Evolutionary conservation across 2,797 vertebrate species (phyloP), one percentile per base, ranked within the genome.

Genomic region (Micromesistius poutassou): DNA sequence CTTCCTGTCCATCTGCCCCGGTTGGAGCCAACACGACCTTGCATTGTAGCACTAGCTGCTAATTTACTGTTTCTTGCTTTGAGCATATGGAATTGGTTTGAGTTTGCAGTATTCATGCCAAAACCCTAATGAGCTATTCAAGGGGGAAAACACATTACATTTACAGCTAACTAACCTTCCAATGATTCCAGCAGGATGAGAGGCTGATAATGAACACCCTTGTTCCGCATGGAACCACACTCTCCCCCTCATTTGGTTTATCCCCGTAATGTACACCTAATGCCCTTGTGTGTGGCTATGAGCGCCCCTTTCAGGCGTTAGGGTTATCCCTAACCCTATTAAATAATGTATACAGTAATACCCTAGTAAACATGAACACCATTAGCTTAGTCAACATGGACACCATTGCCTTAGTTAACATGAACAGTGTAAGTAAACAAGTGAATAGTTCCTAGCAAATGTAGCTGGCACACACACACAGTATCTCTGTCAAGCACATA

Each of bases 81-180:
- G 83, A 87, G 75, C 90, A 93, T 90, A 83, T 93, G 91, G 91
- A 81, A 86, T 93, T 92, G 84, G 88, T 94, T 93, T 91, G 78
- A 83, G 77, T 90, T n/a, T 87, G 83, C 81, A 74, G 84, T 71
- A 76, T 35, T 76, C 33, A 35, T 71, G 79, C 75, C 78, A 31
- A 79, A 73, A 87, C 89, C n/a, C 80, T 92, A 93, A 93, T 92
- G 90, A 93, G 87, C 85, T 78, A 87, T 90, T 87, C 88, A 90
- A 83, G 76, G 87, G 81, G 89, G 83, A 75, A 77, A 84, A 84
- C 86, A 85, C 85, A 25, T 77, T 86, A 86, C 85, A 92, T 93
- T 92, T 93, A 93, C 90, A 92, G 86, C 88, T 16, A 31, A 62
- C 36, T 30, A 78, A 83, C 79, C 70, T 78, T 83, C 71, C 36